These are phyloP conservation scores for Xestia c-nigrum DNA, from an alignment of 2,888 invertebrate species.

Conservation along the genomic window DNA sequence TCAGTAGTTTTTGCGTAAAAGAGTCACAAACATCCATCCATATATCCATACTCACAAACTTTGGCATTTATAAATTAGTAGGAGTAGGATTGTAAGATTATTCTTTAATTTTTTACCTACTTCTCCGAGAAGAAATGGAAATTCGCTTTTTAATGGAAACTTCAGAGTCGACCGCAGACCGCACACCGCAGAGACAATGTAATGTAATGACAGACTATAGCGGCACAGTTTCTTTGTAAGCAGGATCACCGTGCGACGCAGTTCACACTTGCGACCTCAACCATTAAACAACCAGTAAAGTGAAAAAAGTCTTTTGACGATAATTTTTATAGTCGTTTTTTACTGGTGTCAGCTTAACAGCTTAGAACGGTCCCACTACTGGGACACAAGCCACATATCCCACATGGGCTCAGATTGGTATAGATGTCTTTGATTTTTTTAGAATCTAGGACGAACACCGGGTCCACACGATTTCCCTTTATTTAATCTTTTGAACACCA, in stretches of 20 bases:
- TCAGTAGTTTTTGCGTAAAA: too few relatives aligned
- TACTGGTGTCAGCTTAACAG: background rate
- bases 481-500: too few relatives aligned
- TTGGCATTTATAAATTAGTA: too few relatives aligned
- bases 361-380: background rate
- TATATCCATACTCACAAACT: too few relatives aligned
- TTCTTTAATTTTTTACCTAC: too few relatives aligned
- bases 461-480: background rate
- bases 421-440: background rate
- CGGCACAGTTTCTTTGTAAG: background rate
- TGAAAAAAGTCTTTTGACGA: background rate
- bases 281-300: background rate
- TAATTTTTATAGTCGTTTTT: background rate
- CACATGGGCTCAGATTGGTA: background rate
- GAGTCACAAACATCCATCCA: too few relatives aligned
- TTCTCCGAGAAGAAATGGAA: background rate
- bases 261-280: background rate
- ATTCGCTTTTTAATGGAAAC: background rate
- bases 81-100: too few relatives aligned
- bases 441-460: background rate
- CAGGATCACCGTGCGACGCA: background rate
- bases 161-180: background rate
- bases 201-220: background rate
- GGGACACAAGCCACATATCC: background rate
- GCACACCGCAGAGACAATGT: background rate